Evolutionary conservation across 1,140 invertebrate genomes (phyloP).

Genomic region (Drosophila eugracilis): DNA sequence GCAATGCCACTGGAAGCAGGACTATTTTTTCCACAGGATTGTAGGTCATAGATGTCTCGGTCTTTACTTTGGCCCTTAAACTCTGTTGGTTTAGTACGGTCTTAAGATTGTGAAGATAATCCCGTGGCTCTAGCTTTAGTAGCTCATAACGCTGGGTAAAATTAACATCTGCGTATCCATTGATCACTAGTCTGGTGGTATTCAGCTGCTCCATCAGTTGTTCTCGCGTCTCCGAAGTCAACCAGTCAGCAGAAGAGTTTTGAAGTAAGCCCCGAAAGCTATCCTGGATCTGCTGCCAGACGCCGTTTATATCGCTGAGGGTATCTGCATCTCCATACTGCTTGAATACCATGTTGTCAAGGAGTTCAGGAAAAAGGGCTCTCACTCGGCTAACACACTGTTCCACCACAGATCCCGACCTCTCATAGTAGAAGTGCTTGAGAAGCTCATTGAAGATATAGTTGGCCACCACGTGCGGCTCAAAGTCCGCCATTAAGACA

Average conservation of each 20-base stretch:
- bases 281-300: constrained; percentile 63
- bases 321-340: constrained; percentile 47
- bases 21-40: constrained; percentile 49
- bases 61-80: not conserved
- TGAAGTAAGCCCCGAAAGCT: constrained; percentile 52
- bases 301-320: constrained; percentile 43
- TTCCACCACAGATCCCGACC: constrained; percentile 15
- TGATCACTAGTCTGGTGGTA: constrained; percentile 44
- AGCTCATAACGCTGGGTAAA: constrained; percentile 49
- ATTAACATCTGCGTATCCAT: constrained; percentile 52
- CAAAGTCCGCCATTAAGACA: constrained; percentile 9
- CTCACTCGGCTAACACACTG: constrained; percentile 54
- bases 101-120: constrained; percentile 66
- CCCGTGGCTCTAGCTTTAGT: constrained; percentile 34
- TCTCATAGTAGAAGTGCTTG: constrained; percentile 55
- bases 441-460: constrained; percentile 69
- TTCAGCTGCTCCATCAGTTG: constrained; percentile 60
- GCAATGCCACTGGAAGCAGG: constrained; percentile 56
- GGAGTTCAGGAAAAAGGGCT: constrained; percentile 54
- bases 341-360: constrained; percentile 60
- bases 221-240: constrained; percentile 38
- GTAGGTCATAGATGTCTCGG: constrained; percentile 30
- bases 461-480: constrained; percentile 52
- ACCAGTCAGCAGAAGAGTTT: constrained; percentile 48
- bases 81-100: constrained; percentile 21